Base-by-base conservation (phyloP, 2,113 vertebrate genomes). In the Otus sunia region DNA sequence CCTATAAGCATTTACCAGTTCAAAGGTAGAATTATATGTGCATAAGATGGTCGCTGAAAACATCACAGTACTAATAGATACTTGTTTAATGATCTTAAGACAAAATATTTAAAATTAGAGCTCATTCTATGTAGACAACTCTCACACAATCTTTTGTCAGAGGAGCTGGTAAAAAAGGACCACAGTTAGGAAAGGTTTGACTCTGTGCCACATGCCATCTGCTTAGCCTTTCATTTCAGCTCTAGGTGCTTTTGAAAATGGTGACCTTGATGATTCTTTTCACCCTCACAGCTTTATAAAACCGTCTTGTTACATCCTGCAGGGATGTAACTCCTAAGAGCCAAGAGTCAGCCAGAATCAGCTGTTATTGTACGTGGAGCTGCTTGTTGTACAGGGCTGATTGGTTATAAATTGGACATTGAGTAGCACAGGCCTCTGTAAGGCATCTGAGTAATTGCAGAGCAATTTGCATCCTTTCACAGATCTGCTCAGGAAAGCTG, bases 391-490 rank as follows among this genome's bases (percentile, higher is more conserved):
- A 75, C 77, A 32, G 71, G 34, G 74, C 52, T 90, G 94, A 94
- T 95, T 92, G 62, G 87, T 90, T 95, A 91, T 94, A 95, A 96
- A 92, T 94, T 89, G 84, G 80, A 94, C 89, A 72, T 84, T 91
- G 92, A 94, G 90, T 83, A 80, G 85, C 53, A 86, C 39, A 86
- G 88, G 45, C 67, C 67, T 87, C 88, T 91, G 74, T 86, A 75
- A 96, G n/a, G n/a, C 58, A 73, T 92, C 85, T 82, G 53, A 92
- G 74, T 93, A 95, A 96, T 94, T 96, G 95, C 0, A 30, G 96
- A 86, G 63, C 77, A 94, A 96, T 96, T 94, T 97, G 77, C 94
- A 94, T 94, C 58, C 74, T 91, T 96, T 96, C 73, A 81, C 59
- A 78, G 86, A 41, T 92, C n/a, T 84, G 52, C 71, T 87, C 34